Evolutionary conservation across 2,113 vertebrate genomes (phyloP).

Genomic region (Deroptyus accipitrinus): DNA sequence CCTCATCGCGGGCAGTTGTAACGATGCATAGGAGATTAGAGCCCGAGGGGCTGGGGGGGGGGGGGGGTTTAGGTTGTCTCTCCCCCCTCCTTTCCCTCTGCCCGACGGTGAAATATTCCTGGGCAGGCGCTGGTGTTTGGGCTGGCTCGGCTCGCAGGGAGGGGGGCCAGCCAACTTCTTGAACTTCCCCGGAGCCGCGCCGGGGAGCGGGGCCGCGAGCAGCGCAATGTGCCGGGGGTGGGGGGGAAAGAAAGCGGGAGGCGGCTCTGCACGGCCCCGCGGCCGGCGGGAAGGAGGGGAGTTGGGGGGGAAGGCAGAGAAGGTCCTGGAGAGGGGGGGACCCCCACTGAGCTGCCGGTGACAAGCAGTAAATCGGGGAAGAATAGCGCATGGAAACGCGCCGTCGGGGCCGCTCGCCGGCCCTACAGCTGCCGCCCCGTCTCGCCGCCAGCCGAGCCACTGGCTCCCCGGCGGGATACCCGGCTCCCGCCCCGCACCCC

Average conservation of each 20-base stretch:
- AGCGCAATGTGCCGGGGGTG: neutral
- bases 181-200: neutral
- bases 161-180: constrained; percentile 47
- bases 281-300: too few species aligned
- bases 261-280: neutral
- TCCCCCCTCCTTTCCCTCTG: neutral
- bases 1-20: constrained; percentile 67
- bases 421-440: constrained; percentile 72
- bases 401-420: constrained; percentile 68
- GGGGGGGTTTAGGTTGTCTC: neutral
- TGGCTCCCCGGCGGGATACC: neutral
- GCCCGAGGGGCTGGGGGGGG: neutral
- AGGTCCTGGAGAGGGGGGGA: neutral
- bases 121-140: constrained; percentile 61
- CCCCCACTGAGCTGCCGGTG: constrained; percentile 61
- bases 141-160: constrained; percentile 48
- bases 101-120: constrained; percentile 14
- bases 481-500: neutral
- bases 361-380: constrained; percentile 80
- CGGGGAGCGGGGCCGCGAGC: neutral
- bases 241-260: neutral
- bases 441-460: neutral
- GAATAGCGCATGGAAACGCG: constrained; percentile 76
- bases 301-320: neutral
- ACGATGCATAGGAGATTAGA: constrained; percentile 68